Conservation (phyloP, 2,888 invertebrate species). For the Cerceris rybyensis region DNA sequence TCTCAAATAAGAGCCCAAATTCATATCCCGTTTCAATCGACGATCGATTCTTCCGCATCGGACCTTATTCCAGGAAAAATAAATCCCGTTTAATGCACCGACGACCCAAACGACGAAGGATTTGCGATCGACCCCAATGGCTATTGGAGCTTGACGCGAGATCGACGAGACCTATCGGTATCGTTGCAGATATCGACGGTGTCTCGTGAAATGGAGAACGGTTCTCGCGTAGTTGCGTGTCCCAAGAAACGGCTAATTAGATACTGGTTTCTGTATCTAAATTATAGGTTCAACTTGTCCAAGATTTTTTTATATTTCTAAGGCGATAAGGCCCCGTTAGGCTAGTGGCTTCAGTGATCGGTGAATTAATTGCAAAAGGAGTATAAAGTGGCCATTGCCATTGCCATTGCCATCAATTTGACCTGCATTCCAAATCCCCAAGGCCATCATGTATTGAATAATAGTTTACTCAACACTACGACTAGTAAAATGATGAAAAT, state of each 20-base stretch:
- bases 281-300: too few species aligned
- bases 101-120: constrained; percentile 48
- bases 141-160: constrained; percentile 38
- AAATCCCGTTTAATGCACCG: constrained; percentile 58
- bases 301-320: too few species aligned
- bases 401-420: too few species aligned
- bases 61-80: constrained; percentile 50
- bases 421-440: too few species aligned
- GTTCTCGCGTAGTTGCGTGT: background rate
- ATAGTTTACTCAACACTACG: too few species aligned
- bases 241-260: background rate
- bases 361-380: too few species aligned
- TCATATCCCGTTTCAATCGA: constrained; percentile 18
- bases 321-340: too few species aligned
- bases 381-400: too few species aligned
- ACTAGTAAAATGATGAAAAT: too few species aligned
- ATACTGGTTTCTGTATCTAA: background rate
- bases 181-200: constrained; percentile 42
- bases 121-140: constrained; percentile 49
- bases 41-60: constrained; percentile 41
- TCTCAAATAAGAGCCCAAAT: constrained; percentile 44
- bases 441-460: too few species aligned
- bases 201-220: constrained; percentile 16
- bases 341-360: too few species aligned
- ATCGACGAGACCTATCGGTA: constrained; percentile 38